Conservation (phyloP, 2,797 vertebrate species). For the Neosalanx taihuensis region DNA sequence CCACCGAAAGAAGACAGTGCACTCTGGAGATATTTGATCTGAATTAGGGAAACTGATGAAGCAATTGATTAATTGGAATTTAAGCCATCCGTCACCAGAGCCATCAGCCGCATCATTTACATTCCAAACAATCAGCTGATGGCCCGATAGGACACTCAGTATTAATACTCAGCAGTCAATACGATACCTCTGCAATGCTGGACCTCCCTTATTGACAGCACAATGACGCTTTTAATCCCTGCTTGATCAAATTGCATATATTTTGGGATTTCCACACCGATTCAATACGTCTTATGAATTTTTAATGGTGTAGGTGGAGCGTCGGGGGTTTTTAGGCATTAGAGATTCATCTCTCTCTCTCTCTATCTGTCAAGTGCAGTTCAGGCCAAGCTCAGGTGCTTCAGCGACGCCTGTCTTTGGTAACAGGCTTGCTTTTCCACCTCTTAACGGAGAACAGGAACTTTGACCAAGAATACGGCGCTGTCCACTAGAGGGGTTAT, state of each 20-base stretch:
- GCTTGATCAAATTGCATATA: conserved; percentile 76
- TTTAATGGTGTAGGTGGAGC: conserved; percentile 65
- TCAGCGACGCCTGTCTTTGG: conserved; percentile 23
- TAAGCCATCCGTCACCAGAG: conserved; percentile 95
- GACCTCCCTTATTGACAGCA: conserved; percentile 77
- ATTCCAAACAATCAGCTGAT: conserved; percentile 96
- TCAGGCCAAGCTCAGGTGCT: conserved; percentile 10
- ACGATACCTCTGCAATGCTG: conserved; percentile 73
- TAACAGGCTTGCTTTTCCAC: conserved; percentile 1
- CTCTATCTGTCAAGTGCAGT: conserved; percentile 18
- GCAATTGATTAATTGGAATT: conserved; percentile 99
- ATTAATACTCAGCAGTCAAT: conserved; percentile 88
- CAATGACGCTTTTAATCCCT: conserved; percentile 77
- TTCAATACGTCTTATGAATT: conserved; percentile 74
- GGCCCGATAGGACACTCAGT: conserved; percentile 82
- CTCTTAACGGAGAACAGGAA: not conserved
- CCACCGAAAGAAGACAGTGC: conserved; percentile 80
- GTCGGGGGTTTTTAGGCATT: conserved; percentile 27
- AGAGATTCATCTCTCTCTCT: conserved; percentile 47
- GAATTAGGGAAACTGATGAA: conserved; percentile 97
- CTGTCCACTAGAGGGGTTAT: too few species aligned
- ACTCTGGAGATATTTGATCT: conserved; percentile 96
- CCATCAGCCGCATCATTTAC: conserved; percentile 94
- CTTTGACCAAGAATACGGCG: not conserved
- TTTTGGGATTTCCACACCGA: conserved; percentile 74